Evolutionary conservation across 2,888 invertebrate species (phyloP).

Genomic region (Trimorus sp.): DNA sequence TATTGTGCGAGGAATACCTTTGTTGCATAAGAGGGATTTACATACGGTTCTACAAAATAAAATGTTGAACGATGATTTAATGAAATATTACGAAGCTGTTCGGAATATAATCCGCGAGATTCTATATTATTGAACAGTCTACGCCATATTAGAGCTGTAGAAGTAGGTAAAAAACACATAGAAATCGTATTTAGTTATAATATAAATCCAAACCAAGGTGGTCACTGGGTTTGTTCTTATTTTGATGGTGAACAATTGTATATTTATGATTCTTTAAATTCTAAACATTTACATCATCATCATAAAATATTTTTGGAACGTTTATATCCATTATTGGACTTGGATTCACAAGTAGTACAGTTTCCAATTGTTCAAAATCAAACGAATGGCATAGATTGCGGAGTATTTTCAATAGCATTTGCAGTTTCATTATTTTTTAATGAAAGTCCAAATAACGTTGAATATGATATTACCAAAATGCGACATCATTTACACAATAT

Average conservation of each 20-base stretch:
- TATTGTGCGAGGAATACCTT: no score
- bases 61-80: no score
- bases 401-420: conserved; percentile 8
- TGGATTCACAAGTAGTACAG: not conserved
- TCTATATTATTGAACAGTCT: no score
- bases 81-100: no score
- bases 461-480: not conserved
- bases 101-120: no score
- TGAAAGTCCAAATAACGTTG: not conserved
- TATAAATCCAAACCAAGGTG: not conserved
- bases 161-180: not conserved
- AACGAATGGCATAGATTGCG: conserved; percentile 10
- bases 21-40: no score
- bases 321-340: conserved; percentile 1
- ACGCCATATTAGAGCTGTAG: no score
- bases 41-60: no score
- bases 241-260: conserved; percentile 5
- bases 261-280: conserved; percentile 12
- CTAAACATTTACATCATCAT: not conserved
- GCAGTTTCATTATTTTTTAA: not conserved
- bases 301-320: conserved; percentile 9
- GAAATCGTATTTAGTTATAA: not conserved
- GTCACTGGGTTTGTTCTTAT: conserved; percentile 11
- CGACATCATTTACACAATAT: conserved; percentile 2
- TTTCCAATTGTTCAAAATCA: conserved; percentile 18